A percentile compares a stretch with the other conserved stretches of the same genome.
Conservation (phyloP, 2,888 invertebrate genomes). For the Synergus japonicus region DNA sequence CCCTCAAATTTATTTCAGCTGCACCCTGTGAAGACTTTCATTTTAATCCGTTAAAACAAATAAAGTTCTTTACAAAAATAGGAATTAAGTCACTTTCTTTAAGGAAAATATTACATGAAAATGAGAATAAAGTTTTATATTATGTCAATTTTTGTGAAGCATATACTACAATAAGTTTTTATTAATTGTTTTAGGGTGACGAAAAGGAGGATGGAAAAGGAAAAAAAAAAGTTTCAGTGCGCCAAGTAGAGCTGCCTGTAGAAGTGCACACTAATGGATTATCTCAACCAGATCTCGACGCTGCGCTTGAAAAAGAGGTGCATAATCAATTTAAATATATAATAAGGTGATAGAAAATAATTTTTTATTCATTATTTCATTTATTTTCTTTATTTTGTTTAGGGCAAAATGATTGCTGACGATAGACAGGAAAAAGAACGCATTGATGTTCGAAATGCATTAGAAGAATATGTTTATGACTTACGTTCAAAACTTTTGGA, state of each 20-base stretch:
- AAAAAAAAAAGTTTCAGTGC: slow-evolving; percentile 88
- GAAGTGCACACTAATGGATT: slow-evolving; percentile 87
- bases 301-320: slow-evolving; percentile 89
- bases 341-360: background rate
- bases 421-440: slow-evolving; percentile 97
- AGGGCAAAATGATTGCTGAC: slow-evolving; percentile 89
- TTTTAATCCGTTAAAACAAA: no score
- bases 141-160: background rate
- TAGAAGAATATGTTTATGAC: slow-evolving; percentile 99
- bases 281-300: slow-evolving; percentile 85
- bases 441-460: slow-evolving; percentile 95
- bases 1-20: no score
- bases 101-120: no score
- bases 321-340: slow-evolving; percentile 50
- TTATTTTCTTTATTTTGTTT: background rate
- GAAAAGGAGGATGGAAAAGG: slow-evolving; percentile 81
- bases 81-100: no score
- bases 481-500: slow-evolving; percentile 91
- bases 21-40: no score
- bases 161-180: slow-evolving; percentile 15
- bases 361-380: slow-evolving; percentile 8
- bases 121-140: no score
- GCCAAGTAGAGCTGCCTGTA: slow-evolving; percentile 91
- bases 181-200: slow-evolving; percentile 68
- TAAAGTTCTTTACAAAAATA: no score